Conservation (phyloP, 1,140 invertebrate species). For the Philotrypesis tridentata region DNA sequence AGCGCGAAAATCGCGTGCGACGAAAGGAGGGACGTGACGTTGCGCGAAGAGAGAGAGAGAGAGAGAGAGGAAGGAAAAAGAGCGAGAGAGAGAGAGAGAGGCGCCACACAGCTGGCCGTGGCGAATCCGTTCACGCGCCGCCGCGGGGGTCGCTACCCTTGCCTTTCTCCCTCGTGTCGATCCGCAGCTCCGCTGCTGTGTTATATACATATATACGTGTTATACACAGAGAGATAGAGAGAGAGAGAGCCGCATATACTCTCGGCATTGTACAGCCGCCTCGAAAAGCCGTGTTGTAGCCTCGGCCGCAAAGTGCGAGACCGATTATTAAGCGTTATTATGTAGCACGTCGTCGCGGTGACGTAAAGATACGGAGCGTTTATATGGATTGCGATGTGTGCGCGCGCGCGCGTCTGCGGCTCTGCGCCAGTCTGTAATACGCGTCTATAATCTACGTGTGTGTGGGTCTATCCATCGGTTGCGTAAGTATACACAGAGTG, state of each 20-base stretch:
- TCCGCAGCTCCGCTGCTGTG: constrained; percentile 44
- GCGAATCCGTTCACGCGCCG: constrained; percentile 63
- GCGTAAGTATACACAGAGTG: constrained; percentile 52
- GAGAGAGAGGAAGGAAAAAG: not conserved
- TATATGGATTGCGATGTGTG: constrained; percentile 53
- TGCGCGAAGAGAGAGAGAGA: not conserved
- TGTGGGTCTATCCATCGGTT: constrained; percentile 46
- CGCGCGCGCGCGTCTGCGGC: too few relatives aligned
- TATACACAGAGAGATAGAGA: too few relatives aligned
- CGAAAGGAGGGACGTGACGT: constrained; percentile 5
- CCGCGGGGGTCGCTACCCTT: constrained; percentile 55
- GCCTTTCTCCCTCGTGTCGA: constrained; percentile 55
- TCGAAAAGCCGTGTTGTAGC: constrained; percentile 34
- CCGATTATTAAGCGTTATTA: constrained; percentile 48
- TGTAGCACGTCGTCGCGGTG: constrained; percentile 8
- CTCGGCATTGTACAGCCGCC: constrained; percentile 46
- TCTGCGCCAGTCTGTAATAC: too few relatives aligned
- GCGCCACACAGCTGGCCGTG: constrained; percentile 70
- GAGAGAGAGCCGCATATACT: too few relatives aligned
- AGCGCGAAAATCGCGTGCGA: constrained; percentile 10
- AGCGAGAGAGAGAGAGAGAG: not conserved
- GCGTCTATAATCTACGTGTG: too few relatives aligned
- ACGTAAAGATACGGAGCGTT: constrained; percentile 50
- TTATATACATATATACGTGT: not conserved
- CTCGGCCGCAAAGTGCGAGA: constrained; percentile 45